phyloP scores from a whole-genome alignment of 2,113 vertebrate genomes.

The Hyaena hyaena region DNA sequence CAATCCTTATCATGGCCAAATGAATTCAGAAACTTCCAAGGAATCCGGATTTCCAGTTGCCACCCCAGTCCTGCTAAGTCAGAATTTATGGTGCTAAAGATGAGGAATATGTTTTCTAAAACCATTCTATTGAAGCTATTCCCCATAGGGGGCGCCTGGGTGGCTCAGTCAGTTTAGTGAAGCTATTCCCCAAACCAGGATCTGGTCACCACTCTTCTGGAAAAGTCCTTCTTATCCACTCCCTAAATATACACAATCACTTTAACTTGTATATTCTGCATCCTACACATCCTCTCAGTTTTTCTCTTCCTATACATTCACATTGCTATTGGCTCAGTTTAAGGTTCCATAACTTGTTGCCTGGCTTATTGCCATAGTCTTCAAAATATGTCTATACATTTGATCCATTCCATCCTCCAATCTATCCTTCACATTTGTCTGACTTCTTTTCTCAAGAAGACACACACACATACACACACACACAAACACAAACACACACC shows the following conservation, averaged over 20 bases:
- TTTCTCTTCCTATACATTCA: background rate
- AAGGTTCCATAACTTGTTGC: background rate
- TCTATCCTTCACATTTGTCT: background rate
- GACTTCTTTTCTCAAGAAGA: background rate
- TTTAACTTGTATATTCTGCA: background rate
- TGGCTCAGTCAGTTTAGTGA: no score
- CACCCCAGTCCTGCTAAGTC: background rate
- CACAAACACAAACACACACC: background rate
- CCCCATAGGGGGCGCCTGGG: background rate
- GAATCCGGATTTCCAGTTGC: background rate
- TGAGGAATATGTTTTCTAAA: background rate
- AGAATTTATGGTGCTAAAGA: background rate
- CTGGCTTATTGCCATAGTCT: background rate
- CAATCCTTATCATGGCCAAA: background rate
- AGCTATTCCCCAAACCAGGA: background rate
- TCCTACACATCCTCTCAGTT: background rate
- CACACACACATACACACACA: background rate
- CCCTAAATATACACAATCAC: background rate
- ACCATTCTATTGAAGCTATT: background rate
- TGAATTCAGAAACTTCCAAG: background rate
- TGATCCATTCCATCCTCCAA: background rate
- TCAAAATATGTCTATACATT: background rate
- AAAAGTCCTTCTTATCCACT: background rate
- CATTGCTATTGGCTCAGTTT: background rate
- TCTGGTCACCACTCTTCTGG: background rate